Conservation (phyloP, 2,797 vertebrate genomes). For the Meda fulgida region DNA sequence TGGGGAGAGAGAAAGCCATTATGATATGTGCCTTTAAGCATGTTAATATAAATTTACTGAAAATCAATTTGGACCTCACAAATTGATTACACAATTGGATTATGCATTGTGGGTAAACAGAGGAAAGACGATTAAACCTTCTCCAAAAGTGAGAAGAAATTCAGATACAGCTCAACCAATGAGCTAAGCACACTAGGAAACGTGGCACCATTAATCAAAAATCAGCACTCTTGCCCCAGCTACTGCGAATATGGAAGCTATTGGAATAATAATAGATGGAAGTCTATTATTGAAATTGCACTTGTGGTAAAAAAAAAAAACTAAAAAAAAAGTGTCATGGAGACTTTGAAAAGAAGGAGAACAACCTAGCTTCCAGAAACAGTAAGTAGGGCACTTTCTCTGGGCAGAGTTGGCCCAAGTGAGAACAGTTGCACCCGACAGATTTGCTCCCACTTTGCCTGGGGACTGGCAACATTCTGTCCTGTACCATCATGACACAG, state of each 20-base stretch:
- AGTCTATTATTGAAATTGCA: conserved; percentile 35
- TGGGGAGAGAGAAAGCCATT: conserved; percentile 59
- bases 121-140: conserved; percentile 7
- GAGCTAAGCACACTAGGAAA: conserved; percentile 17
- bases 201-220: conserved; percentile 19
- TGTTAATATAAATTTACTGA: not conserved
- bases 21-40: conserved; percentile 64
- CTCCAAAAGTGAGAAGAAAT: not conserved
- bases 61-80: not conserved
- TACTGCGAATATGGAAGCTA: conserved; percentile 17
- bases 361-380: conserved; percentile 62
- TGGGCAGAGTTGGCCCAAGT: conserved; percentile 81
- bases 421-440: conserved; percentile 85
- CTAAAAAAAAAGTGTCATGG: conserved; percentile 46
- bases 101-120: not conserved
- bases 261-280: conserved; percentile 32
- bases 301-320: conserved; percentile 29
- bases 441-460: conserved; percentile 84
- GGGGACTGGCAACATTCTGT: conserved; percentile 79
- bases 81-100: not conserved
- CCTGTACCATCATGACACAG: conserved; percentile 69
- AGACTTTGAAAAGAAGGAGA: conserved; percentile 58
- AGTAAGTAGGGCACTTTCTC: conserved; percentile 85
- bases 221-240: conserved; percentile 17
- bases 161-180: not conserved